Percentiles rank a stretch among this genome's conserved stretches.
These are phyloP conservation scores for Procambarus virginalis DNA, from an alignment of 1,140 invertebrate genomes.

Conservation along the genomic window DNA sequence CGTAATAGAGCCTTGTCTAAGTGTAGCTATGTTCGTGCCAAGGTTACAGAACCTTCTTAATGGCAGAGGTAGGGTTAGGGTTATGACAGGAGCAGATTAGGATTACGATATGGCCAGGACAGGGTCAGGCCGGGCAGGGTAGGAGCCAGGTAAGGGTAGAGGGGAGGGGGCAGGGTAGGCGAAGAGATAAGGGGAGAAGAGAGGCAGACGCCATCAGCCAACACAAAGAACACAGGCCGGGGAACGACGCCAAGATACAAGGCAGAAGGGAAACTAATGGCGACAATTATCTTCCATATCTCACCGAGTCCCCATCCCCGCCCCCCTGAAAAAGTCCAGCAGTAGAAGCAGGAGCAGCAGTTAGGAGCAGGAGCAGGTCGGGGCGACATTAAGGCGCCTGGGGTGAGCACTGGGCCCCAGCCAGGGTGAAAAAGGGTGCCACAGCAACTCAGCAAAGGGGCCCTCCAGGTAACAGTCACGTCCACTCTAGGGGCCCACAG, in stretches of 20 bases:
- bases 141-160: not conserved
- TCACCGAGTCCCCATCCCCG: not conserved
- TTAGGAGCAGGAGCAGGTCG: too few relatives aligned
- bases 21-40: too few relatives aligned
- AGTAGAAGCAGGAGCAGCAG: not conserved
- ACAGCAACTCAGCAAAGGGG: too few relatives aligned
- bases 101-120: not conserved
- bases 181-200: not conserved
- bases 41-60: too few relatives aligned
- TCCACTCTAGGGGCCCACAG: too few relatives aligned
- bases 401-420: too few relatives aligned
- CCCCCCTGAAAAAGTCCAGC: not conserved
- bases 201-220: not conserved
- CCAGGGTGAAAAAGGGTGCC: too few relatives aligned
- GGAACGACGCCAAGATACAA: not conserved
- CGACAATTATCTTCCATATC: slow-evolving; percentile 11
- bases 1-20: too few relatives aligned
- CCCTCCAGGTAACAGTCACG: too few relatives aligned
- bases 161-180: not conserved
- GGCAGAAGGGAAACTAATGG: not conserved
- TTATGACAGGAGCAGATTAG: not conserved
- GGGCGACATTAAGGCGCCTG: too few relatives aligned
- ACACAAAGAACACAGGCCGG: not conserved
- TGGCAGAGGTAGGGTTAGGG: not conserved
- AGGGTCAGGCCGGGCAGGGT: not conserved